Percentiles rank a stretch among this genome's conserved stretches.
These are phyloP conservation scores for Drosophila sordidapex DNA, from an alignment of 2,888 invertebrate genomes.

Conservation along the genomic window DNA sequence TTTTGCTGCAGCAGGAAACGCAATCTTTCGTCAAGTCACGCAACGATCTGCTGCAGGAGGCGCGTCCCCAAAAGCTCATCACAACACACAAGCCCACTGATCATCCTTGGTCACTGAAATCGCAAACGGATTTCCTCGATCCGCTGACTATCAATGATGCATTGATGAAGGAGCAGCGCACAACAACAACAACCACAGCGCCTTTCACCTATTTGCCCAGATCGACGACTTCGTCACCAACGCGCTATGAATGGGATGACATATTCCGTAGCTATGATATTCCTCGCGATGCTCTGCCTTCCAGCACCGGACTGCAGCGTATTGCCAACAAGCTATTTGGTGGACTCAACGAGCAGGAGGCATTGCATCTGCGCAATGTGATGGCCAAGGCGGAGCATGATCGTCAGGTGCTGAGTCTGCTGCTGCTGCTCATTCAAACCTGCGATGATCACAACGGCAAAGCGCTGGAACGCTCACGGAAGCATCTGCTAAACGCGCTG, in stretches of 20 bases:
- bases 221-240: conserved; percentile 79
- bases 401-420: conserved; percentile 90
- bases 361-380: conserved; percentile 90
- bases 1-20: conserved; percentile 89
- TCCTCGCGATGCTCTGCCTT: conserved; percentile 86
- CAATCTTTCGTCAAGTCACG: conserved; percentile 89
- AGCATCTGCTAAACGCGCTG: conserved; percentile 89
- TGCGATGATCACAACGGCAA: conserved; percentile 90
- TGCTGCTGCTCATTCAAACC: conserved; percentile 91
- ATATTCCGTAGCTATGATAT: conserved; percentile 86
- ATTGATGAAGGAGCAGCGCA: conserved; percentile 84
- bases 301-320: conserved; percentile 88
- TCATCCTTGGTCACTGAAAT: conserved; percentile 85
- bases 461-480: conserved; percentile 89
- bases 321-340: conserved; percentile 92
- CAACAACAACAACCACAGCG: conserved; percentile 67
- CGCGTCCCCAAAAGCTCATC: conserved; percentile 58
- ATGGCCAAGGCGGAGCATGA: conserved; percentile 93
- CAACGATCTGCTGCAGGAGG: conserved; percentile 78
- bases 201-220: conserved; percentile 82
- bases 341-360: conserved; percentile 90
- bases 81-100: conserved; percentile 77
- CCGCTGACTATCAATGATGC: conserved; percentile 90
- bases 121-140: conserved; percentile 89
- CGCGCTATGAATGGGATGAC: conserved; percentile 83